Base-by-base conservation (phyloP, 2,888 invertebrate genomes). In the Lepidocyrtoides sp. region DNA sequence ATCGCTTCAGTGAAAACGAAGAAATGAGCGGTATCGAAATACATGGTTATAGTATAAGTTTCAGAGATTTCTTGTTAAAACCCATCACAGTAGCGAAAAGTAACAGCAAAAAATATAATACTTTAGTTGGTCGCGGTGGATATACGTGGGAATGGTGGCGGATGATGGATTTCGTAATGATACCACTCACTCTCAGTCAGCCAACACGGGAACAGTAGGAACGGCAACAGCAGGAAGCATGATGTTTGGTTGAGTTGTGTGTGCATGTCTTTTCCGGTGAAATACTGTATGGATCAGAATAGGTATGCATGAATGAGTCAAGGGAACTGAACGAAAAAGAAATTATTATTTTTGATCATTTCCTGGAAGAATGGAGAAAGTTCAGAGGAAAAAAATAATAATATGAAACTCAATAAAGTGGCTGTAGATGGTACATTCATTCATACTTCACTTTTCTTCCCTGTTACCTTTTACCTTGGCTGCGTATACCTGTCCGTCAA, bases 271-370 rank as follows among this genome's bases (percentile, higher is more conserved):
- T 17, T 20, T 60, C 20, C 17, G 17, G 44, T 20, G 72, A 72
- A 72, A 72, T 72, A 44, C 72, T 44, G 20, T 20, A 72, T 72
- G 23, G 17, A 72, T 72, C 72, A 5, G 10, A 44, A 44, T 26
- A 26, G 51, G 48, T 75, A 75, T 75, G 75, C 75, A 75, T 75
- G 75, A 51, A 51, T 75, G 75, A 48, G 12, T 26, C 72, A n/a
- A 17, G n/a, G 36, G 17, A 69, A 69, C 36, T n/a, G 69, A 36
- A 23, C 20, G 20, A 57, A 57, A 57, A 4, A 20, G 7, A 57
- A 7, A n/a, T 48, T 48, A 23, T 57, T 57, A 17, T 29, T 63
- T 63, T 63, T 63, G 63, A 63, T 63, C 23, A 12, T 17, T 54
- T 26, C 14, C 1, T 10, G 63, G 23, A 63, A 63, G 5, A 29